Percentiles rank a stretch among this genome's conserved stretches.
These are phyloP conservation scores for Hemicrepidius hirtus DNA, from an alignment of 2,888 invertebrate genomes.

Conservation along the genomic window DNA sequence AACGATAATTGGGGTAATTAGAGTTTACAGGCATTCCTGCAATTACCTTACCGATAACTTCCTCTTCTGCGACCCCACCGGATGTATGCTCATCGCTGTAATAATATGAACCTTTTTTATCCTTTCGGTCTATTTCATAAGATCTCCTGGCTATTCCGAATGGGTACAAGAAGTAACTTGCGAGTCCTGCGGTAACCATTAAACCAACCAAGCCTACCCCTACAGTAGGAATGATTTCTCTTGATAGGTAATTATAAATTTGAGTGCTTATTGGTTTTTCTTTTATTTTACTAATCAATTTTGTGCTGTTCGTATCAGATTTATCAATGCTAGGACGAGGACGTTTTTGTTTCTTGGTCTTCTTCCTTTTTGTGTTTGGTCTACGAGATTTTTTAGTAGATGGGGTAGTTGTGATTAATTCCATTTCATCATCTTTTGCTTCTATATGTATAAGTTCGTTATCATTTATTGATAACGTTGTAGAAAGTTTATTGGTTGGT, in stretches of 20 bases:
- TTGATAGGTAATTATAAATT: slow-evolving; percentile 84
- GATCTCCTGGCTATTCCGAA: slow-evolving; percentile 81
- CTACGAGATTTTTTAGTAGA: slow-evolving; percentile 60
- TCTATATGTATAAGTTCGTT: slow-evolving; percentile 56
- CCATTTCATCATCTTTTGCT: slow-evolving; percentile 68
- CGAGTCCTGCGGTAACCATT: slow-evolving; percentile 83
- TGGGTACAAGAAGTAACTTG: slow-evolving; percentile 86
- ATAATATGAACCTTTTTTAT: slow-evolving; percentile 76
- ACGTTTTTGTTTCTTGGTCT: slow-evolving; percentile 78
- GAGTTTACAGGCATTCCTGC: slow-evolving; percentile 74
- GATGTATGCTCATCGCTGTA: slow-evolving; percentile 81
- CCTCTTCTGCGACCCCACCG: slow-evolving; percentile 84
- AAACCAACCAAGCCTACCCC: slow-evolving; percentile 85
- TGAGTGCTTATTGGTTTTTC: slow-evolving; percentile 81
- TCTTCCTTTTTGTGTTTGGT: slow-evolving; percentile 75
- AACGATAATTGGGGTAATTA: slow-evolving; percentile 58
- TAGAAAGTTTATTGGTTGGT: slow-evolving; percentile 8
- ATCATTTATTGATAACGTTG: slow-evolving; percentile 42
- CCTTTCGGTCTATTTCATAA: slow-evolving; percentile 79
- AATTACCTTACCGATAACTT: slow-evolving; percentile 83
- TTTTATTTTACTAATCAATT: slow-evolving; percentile 63
- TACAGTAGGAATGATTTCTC: slow-evolving; percentile 88
- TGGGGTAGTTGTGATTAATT: slow-evolving; percentile 59
- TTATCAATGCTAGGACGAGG: slow-evolving; percentile 75
- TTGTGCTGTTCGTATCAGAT: slow-evolving; percentile 66